Percentiles rank a stretch among this genome's conserved stretches.
Evolutionary conservation across 2,888 invertebrate species (phyloP).

Genomic region (Dione juno): DNA sequence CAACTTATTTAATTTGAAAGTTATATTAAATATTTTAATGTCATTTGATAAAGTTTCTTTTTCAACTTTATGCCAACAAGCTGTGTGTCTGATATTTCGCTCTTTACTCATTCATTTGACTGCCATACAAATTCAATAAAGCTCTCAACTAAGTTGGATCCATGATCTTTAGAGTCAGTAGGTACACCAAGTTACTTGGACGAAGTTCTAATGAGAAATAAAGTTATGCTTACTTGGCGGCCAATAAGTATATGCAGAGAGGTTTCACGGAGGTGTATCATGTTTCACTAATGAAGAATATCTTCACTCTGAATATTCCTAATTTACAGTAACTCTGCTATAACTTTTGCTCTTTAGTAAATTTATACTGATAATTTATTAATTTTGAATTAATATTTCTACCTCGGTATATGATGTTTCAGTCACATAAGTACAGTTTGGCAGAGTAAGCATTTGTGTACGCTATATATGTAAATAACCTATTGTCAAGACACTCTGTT

Average conservation of each 20-base stretch:
- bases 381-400: no score
- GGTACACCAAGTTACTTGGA: conserved; percentile 20
- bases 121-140: conserved; percentile 20
- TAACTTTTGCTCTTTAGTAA: conserved; percentile 2
- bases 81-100: not conserved
- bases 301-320: conserved; percentile 4
- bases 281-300: conserved; percentile 8
- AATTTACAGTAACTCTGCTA: not conserved
- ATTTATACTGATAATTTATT: not conserved
- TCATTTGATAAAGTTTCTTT: no score
- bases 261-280: conserved; percentile 18
- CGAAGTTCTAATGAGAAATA: conserved; percentile 36
- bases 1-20: not conserved
- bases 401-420: no score
- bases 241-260: conserved; percentile 19
- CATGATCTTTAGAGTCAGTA: conserved; percentile 29
- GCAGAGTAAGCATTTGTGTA: no score
- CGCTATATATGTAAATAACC: no score
- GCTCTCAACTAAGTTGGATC: conserved; percentile 21
- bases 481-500: no score
- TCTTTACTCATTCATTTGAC: not conserved
- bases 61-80: no score
- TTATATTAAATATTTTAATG: not conserved
- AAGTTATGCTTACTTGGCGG: conserved; percentile 37
- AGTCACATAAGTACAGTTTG: no score